These are phyloP conservation scores for Xiphydria camelus DNA, from an alignment of 2,888 invertebrate species.

Conservation along the genomic window DNA sequence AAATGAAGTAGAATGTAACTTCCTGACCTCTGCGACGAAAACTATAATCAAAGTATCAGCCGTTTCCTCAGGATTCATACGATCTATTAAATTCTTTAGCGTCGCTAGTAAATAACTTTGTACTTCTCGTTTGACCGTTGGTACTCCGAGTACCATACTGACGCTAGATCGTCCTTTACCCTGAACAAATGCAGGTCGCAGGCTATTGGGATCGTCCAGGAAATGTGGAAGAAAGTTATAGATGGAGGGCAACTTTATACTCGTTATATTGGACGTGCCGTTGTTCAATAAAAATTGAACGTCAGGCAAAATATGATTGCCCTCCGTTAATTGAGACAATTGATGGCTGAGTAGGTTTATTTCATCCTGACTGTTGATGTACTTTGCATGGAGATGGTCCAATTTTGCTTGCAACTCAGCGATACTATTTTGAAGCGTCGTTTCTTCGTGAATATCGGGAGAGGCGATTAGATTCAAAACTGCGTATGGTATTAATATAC, in stretches of 20 bases:
- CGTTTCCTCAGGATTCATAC: conserved; percentile 73
- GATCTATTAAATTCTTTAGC: conserved; percentile 78
- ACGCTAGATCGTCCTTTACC: conserved; percentile 75
- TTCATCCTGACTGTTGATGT: conserved; percentile 76
- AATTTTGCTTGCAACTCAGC: conserved; percentile 78
- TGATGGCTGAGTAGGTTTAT: conserved; percentile 71
- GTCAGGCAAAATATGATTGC: conserved; percentile 48
- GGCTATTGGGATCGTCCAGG: conserved; percentile 74
- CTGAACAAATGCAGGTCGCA: conserved; percentile 78
- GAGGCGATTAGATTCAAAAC: conserved; percentile 45
- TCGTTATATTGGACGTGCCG: conserved; percentile 53
- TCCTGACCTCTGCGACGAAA: conserved; percentile 77
- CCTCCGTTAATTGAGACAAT: conserved; percentile 55
- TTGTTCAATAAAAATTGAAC: conserved; percentile 54
- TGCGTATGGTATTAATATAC: conserved; percentile 46
- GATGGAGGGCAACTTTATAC: conserved; percentile 75
- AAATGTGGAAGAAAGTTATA: conserved; percentile 88
- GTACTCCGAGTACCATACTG: conserved; percentile 84
- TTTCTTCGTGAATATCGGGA: conserved; percentile 47
- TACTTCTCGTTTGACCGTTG: conserved; percentile 86
- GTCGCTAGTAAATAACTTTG: conserved; percentile 86
- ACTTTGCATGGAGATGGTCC: conserved; percentile 78
- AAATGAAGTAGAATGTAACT: neutral
- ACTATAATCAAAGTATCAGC: conserved; percentile 84
- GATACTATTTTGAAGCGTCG: conserved; percentile 58